phyloP scores from a whole-genome alignment of 2,888 invertebrate genomes.

The Stenichneumon culpator region DNA sequence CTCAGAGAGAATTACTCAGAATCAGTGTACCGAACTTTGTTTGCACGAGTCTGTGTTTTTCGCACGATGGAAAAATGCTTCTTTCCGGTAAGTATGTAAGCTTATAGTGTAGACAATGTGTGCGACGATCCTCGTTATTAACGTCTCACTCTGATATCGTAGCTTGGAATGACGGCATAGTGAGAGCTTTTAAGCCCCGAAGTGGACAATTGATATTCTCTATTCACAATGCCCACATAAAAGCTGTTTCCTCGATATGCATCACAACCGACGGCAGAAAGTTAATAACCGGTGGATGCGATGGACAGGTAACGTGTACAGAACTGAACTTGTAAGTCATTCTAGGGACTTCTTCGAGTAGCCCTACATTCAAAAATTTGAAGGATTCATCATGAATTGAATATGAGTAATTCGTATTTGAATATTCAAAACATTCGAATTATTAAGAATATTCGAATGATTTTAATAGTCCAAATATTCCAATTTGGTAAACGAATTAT shows the following conservation, averaged over 20 bases:
- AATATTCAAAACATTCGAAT: too few relatives aligned
- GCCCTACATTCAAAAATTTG: too few relatives aligned
- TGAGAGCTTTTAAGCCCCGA: slow-evolving; percentile 93
- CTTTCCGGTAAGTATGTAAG: slow-evolving; percentile 88
- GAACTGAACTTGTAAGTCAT: too few relatives aligned
- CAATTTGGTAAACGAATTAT: too few relatives aligned
- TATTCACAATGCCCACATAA: slow-evolving; percentile 95
- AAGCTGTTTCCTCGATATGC: slow-evolving; percentile 94
- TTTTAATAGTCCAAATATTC: too few relatives aligned
- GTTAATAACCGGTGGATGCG: slow-evolving; percentile 95
- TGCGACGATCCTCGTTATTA: too few relatives aligned
- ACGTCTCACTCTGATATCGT: neutral
- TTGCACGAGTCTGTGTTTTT: slow-evolving; percentile 92
- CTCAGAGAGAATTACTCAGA: slow-evolving; percentile 92
- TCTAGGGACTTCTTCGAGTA: too few relatives aligned
- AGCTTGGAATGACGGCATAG: slow-evolving; percentile 94
- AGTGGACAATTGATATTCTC: slow-evolving; percentile 93
- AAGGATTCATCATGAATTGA: too few relatives aligned
- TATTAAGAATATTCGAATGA: too few relatives aligned
- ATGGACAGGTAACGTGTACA: slow-evolving; percentile 90
- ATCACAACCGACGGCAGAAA: slow-evolving; percentile 90
- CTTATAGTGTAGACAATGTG: neutral
- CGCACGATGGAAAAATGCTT: slow-evolving; percentile 92
- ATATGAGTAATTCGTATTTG: too few relatives aligned
- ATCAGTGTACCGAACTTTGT: slow-evolving; percentile 95